Conservation (phyloP, 2,888 invertebrate genomes). For the Drosophila siamana region DNA sequence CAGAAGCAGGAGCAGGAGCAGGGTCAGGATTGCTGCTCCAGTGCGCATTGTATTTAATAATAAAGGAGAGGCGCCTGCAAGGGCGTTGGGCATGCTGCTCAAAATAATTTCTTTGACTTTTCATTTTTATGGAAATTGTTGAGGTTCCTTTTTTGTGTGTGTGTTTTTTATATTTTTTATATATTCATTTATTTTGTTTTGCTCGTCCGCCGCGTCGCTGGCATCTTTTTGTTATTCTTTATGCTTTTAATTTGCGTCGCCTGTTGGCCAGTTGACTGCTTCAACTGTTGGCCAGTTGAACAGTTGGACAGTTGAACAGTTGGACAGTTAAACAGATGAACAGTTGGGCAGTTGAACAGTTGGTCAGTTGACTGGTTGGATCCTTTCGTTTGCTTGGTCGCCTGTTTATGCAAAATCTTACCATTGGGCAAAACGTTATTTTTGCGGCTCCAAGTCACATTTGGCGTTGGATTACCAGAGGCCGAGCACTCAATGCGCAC, state of each 20-base stretch:
- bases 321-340: slow-evolving; percentile 26
- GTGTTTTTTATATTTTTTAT: no score
- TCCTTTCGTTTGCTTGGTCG: slow-evolving; percentile 33
- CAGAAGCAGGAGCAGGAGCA: not conserved
- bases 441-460: slow-evolving; percentile 90
- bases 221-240: slow-evolving; percentile 48
- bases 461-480: slow-evolving; percentile 92
- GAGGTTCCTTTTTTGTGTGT: slow-evolving; percentile 61
- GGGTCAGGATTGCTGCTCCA: slow-evolving; percentile 37
- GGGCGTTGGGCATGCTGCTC: slow-evolving; percentile 23
- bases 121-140: slow-evolving; percentile 78
- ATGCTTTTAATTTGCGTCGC: slow-evolving; percentile 51
- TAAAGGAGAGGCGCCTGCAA: slow-evolving; percentile 34
- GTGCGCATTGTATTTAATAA: slow-evolving; percentile 68
- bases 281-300: slow-evolving; percentile 16
- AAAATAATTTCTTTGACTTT: slow-evolving; percentile 72
- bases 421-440: slow-evolving; percentile 86
- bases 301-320: slow-evolving; percentile 16
- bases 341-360: slow-evolving; percentile 11
- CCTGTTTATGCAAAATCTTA: slow-evolving; percentile 82
- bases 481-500: slow-evolving; percentile 92
- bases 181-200: slow-evolving; percentile 66
- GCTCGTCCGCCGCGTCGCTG: not conserved
- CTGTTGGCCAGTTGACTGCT: slow-evolving; percentile 32
- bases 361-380: slow-evolving; percentile 27